A percentile compares a stretch with the other conserved stretches of the same genome.
phyloP scores from a whole-genome alignment of 2,797 vertebrate species.

The Channallabes apus region DNA sequence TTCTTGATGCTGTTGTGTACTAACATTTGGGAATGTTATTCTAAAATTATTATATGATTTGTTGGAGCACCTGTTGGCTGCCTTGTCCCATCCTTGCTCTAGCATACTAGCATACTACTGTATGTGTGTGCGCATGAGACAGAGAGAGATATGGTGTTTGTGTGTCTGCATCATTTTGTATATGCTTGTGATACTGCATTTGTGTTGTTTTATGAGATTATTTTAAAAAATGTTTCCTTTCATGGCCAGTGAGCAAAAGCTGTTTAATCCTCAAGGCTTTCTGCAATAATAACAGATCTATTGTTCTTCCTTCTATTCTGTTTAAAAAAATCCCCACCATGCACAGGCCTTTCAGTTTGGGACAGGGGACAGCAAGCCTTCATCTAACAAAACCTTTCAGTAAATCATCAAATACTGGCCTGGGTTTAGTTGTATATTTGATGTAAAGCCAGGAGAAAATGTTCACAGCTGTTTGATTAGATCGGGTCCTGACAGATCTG shows the following conservation, averaged over 20 bases:
- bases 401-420: background rate
- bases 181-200: background rate
- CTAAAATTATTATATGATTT: too few species aligned
- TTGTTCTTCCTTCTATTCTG: background rate
- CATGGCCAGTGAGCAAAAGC: background rate
- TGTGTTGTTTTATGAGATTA: background rate
- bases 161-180: background rate
- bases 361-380: background rate
- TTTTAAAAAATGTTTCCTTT: background rate
- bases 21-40: too few species aligned
- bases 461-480: slow-evolving; percentile 19
- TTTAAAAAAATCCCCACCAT: background rate
- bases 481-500: slow-evolving; percentile 4
- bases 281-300: background rate
- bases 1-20: too few species aligned
- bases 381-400: background rate
- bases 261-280: background rate
- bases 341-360: background rate
- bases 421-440: background rate
- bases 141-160: background rate
- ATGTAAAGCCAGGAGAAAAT: background rate
- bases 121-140: background rate
- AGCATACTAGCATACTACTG: too few species aligned
- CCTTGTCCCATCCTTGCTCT: too few species aligned
- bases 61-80: too few species aligned